Conservation (phyloP, 2,113 vertebrate species). For the Halichoeres trimaculatus region DNA sequence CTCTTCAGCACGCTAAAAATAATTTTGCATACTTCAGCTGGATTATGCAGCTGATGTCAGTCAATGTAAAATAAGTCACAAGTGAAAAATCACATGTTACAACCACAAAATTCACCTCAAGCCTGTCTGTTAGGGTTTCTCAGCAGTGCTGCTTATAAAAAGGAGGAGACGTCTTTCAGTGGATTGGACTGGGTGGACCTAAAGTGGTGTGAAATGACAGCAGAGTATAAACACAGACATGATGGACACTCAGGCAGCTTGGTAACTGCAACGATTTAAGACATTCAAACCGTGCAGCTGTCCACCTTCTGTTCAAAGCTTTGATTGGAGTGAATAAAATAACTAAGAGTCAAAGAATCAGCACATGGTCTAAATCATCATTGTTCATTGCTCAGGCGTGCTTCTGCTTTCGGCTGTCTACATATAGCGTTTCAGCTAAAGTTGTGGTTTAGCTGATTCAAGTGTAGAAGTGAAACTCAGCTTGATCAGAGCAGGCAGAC, state of each 20-base stretch:
- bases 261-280: neutral
- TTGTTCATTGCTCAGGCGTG: conserved; percentile 60
- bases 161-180: conserved; percentile 39
- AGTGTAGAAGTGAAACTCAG: conserved; percentile 66
- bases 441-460: conserved; percentile 72
- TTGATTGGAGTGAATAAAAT: conserved; percentile 2
- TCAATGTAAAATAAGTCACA: conserved; percentile 13
- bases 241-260: conserved; percentile 8
- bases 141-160: conserved; percentile 11
- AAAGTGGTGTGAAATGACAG: conserved; percentile 19
- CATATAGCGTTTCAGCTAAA: conserved; percentile 42
- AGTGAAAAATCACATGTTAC: conserved; percentile 30
- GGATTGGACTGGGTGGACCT: conserved; percentile 17
- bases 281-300: conserved; percentile 16
- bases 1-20: conserved; percentile 32
- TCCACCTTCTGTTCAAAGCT: conserved; percentile 30
- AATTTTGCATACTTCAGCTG: conserved; percentile 41
- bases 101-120: conserved; percentile 25
- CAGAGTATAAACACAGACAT: conserved; percentile 16
- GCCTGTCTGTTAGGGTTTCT: conserved; percentile 25
- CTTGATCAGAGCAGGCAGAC: conserved; percentile 46
- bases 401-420: conserved; percentile 60
- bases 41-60: conserved; percentile 28
- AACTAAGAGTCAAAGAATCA: conserved; percentile 28
- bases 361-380: conserved; percentile 41